Conservation (phyloP, 2,888 invertebrate species). For the Caenorhabditis panamensis region DNA sequence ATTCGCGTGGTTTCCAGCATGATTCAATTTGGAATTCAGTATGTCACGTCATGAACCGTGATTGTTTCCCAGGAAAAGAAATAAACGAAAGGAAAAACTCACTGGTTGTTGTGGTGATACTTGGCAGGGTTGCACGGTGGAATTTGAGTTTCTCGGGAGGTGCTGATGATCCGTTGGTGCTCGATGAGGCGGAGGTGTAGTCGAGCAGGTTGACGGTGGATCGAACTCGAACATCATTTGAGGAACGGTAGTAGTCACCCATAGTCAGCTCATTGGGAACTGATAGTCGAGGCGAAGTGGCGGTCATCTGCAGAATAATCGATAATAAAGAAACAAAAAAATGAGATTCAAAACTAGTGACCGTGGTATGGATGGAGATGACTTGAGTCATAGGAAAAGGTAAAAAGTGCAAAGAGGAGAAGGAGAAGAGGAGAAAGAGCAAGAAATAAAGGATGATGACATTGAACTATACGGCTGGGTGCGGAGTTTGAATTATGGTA, state of each 20-base stretch:
- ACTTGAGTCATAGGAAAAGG: conserved; percentile 1
- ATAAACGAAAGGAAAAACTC: conserved; percentile 25
- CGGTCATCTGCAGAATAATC: conserved; percentile 54
- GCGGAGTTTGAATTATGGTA: conserved; percentile 34
- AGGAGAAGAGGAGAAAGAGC: conserved; percentile 12
- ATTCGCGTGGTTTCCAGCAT: background rate
- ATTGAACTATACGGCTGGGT: conserved; percentile 16
- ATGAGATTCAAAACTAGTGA: background rate
- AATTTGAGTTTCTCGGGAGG: conserved; percentile 36
- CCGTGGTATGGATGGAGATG: conserved; percentile 14
- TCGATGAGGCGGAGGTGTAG: conserved; percentile 60
- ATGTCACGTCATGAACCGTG: background rate
- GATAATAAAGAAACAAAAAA: too few relatives aligned
- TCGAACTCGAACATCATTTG: conserved; percentile 37
- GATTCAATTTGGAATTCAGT: background rate
- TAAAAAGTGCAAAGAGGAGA: conserved; percentile 1
- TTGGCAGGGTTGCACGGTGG: conserved; percentile 63
- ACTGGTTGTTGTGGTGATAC: conserved; percentile 63
- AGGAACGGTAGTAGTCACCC: conserved; percentile 49
- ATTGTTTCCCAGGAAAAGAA: background rate
- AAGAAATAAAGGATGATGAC: conserved; percentile 11
- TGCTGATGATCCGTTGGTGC: conserved; percentile 53
- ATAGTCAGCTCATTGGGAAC: conserved; percentile 58
- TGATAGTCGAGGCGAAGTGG: conserved; percentile 50
- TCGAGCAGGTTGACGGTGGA: conserved; percentile 48